Evolutionary conservation across 2,797 vertebrate genomes (phyloP), one percentile per base, ranked within the genome.

Genomic region (Otus scops): DNA sequence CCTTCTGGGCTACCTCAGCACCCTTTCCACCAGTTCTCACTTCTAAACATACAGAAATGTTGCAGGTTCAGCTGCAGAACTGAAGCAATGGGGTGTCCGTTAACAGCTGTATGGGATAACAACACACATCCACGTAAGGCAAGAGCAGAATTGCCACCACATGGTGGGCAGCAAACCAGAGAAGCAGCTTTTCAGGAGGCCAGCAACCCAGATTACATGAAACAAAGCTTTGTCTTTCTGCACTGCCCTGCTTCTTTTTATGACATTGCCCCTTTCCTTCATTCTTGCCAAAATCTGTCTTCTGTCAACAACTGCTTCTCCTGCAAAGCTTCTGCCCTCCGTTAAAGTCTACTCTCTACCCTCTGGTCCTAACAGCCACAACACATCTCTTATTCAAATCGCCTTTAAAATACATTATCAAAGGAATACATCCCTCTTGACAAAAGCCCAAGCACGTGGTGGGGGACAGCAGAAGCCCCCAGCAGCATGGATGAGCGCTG

Each of bases 401-500:
- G 43, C 64, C 36, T 50, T 77, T 78, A 65, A 85, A 85, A 57
- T 22, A 54, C 21, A 11, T 27, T 56, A 53, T 28, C 4, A 16
- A 54, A 27, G 7, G 7, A 63, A 69, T 7, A 47, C 10, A 19
- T 6, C 7, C 6, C 59, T n/a, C 43, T 41, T 30, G 43, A 80
- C 26, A 51, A 38, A 65, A 61, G 19, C 7, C 7, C 3, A 0
- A 51, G 57, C 34, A 30, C 17, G 3, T 8, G 12, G 26, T 69
- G 36, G 22, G 56, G 32, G 28, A 45, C 32, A 86, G 86, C 28
- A 80, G 41, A 75, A 78, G 41, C 8, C 47, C 36, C 36, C 2
- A 0, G 47, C 41, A 89, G 51, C 0, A 1, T 26, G 51, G 39
- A 45, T 1, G 0, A 65, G 9, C 1, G 0, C 19, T 70, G n/a